Evolutionary conservation across 1,140 invertebrate genomes (phyloP).

Genomic region (Hirudo medicinalis): DNA sequence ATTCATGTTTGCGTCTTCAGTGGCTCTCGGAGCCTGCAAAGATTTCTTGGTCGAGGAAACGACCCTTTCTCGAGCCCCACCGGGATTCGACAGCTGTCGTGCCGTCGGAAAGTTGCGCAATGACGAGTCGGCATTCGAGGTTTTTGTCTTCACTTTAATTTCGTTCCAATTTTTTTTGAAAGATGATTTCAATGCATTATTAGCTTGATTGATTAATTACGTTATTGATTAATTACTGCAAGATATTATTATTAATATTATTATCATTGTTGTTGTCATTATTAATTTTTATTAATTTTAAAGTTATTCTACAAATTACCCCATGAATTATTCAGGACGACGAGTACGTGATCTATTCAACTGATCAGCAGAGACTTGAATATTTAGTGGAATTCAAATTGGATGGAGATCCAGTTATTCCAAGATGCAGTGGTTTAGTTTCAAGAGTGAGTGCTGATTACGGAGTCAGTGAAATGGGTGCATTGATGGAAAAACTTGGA

Average conservation of each 20-base stretch:
- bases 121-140: constrained; percentile 30
- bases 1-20: constrained; percentile 35
- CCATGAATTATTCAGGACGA: constrained; percentile 29
- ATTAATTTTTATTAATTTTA: too few relatives aligned
- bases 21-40: constrained; percentile 34
- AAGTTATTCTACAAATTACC: too few relatives aligned
- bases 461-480: background rate
- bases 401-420: constrained; percentile 24
- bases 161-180: too few relatives aligned
- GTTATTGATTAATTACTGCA: too few relatives aligned
- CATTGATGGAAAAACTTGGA: too few relatives aligned
- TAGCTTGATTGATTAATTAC: too few relatives aligned
- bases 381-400: constrained; percentile 39
- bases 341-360: constrained; percentile 38
- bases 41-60: constrained; percentile 26
- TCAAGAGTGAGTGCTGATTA: background rate
- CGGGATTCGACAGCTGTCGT: constrained; percentile 37
- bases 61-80: constrained; percentile 31
- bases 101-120: constrained; percentile 29
- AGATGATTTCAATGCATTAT: too few relatives aligned
- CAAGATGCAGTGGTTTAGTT: background rate
- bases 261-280: too few relatives aligned
- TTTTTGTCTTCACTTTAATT: constrained; percentile 14
- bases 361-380: constrained; percentile 32
- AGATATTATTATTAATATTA: too few relatives aligned